These are phyloP conservation scores for Chaenogobius annularis DNA, from an alignment of 2,113 vertebrate species.

Conservation along the genomic window DNA sequence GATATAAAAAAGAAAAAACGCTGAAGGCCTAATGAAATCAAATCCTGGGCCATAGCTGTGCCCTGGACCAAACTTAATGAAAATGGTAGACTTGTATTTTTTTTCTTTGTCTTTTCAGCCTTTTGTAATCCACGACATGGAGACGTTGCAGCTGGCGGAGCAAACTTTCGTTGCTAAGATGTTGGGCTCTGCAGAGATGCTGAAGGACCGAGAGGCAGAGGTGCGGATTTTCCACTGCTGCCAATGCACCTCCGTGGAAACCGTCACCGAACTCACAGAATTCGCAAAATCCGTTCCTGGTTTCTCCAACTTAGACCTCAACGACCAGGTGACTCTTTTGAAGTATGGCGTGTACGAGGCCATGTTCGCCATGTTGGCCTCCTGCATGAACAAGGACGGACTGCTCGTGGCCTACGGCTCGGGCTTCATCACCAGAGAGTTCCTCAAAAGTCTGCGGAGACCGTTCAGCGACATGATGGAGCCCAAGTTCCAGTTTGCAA, in stretches of 20 bases:
- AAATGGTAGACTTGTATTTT: not conserved
- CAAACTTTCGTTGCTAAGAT: conserved; percentile 92
- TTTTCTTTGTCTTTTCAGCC: conserved; percentile 75
- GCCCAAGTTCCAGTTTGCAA: conserved; percentile 97
- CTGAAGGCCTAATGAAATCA: too few relatives aligned
- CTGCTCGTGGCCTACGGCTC: conserved; percentile 93
- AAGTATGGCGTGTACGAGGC: conserved; percentile 97
- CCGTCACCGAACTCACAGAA: conserved; percentile 93
- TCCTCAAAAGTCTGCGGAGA: conserved; percentile 94
- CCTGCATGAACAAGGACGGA: conserved; percentile 98
- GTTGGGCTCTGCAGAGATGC: conserved; percentile 78
- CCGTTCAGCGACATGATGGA: conserved; percentile 98
- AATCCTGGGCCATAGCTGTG: not conserved
- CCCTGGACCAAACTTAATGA: not conserved
- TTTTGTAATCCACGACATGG: conserved; percentile 98
- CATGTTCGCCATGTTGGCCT: conserved; percentile 95
- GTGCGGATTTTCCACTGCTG: conserved; percentile 98
- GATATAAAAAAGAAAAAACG: too few relatives aligned
- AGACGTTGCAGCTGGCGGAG: conserved; percentile 93
- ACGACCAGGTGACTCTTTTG: conserved; percentile 94
- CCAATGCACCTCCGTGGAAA: conserved; percentile 94
- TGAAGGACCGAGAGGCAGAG: conserved; percentile 91
- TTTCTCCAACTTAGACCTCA: conserved; percentile 88
- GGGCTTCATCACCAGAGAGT: conserved; percentile 95
- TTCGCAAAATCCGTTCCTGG: conserved; percentile 97